Conservation (phyloP, 2,888 invertebrate genomes). For the Nasonia oneida region DNA sequence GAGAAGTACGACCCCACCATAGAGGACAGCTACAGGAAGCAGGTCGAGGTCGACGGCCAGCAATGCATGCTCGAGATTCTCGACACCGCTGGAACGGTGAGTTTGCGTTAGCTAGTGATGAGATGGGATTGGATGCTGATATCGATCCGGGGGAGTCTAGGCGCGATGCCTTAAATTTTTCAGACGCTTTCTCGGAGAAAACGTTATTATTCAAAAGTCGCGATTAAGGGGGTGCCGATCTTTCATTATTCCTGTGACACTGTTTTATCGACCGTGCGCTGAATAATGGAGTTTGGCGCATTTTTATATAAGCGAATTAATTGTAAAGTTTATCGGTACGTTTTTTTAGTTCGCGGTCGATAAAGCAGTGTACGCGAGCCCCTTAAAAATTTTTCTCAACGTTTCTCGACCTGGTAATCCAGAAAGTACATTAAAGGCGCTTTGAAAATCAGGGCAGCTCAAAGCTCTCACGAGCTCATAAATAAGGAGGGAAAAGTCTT, state of each 20-base stretch:
- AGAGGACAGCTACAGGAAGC: constrained; percentile 99
- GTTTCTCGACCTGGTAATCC: constrained; percentile 4
- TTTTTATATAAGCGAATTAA: not conserved
- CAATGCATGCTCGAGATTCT: constrained; percentile 99
- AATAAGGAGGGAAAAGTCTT: constrained; percentile 14
- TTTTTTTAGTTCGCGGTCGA: not conserved
- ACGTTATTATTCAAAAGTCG: not conserved
- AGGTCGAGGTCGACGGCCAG: constrained; percentile 99
- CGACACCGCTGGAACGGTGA: constrained; percentile 98
- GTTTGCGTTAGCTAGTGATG: not conserved
- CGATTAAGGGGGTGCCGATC: not conserved
- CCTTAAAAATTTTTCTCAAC: not conserved
- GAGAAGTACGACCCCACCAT: constrained; percentile 99
- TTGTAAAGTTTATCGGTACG: no score
- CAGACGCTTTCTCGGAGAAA: not conserved
- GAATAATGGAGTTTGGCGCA: not conserved
- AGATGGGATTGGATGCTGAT: not conserved
- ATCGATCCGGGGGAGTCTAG: not conserved
- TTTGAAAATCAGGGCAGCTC: not conserved
- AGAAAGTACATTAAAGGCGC: not conserved
- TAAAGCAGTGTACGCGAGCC: not conserved
- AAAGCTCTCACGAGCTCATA: not conserved
- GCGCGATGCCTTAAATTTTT: not conserved
- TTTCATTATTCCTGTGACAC: not conserved
- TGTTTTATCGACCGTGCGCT: not conserved